Percentiles rank a stretch among this genome's conserved stretches.
phyloP scores from a whole-genome alignment of 2,113 vertebrate species.

The Spilogale gracilis region DNA sequence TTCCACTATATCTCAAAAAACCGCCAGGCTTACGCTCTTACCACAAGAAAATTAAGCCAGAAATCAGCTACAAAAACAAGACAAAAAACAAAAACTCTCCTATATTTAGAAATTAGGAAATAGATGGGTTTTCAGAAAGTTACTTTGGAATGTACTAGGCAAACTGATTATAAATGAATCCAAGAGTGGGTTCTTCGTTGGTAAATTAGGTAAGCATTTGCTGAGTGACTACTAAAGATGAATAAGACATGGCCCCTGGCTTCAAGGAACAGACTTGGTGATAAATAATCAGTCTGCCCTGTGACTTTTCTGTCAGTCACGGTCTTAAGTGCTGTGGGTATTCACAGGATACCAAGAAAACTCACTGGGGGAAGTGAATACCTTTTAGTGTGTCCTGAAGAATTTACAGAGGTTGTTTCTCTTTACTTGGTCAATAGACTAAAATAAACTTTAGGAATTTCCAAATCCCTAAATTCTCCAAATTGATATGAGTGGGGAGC shows the following conservation, averaged over 20 bases:
- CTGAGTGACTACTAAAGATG: background rate
- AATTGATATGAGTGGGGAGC: too few relatives aligned
- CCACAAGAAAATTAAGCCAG: conserved; percentile 6
- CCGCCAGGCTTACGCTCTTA: background rate
- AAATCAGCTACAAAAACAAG: background rate
- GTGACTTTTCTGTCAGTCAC: background rate
- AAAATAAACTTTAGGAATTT: background rate
- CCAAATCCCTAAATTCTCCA: background rate
- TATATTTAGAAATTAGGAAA: conserved; percentile 40
- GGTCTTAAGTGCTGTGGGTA: background rate
- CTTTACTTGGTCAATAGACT: background rate
- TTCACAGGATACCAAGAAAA: background rate
- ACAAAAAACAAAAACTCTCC: background rate
- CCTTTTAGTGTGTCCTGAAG: background rate
- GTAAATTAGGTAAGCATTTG: background rate
- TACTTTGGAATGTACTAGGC: background rate
- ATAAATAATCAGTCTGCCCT: background rate
- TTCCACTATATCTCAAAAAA: background rate
- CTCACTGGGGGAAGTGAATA: background rate
- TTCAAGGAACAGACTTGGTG: background rate
- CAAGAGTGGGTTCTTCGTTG: background rate
- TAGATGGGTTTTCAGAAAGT: background rate
- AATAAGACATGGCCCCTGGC: background rate
- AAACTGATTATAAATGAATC: background rate
- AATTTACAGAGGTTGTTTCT: background rate